Conservation (phyloP, 2,888 invertebrate genomes). For the Pandemis cinnamomeana region DNA sequence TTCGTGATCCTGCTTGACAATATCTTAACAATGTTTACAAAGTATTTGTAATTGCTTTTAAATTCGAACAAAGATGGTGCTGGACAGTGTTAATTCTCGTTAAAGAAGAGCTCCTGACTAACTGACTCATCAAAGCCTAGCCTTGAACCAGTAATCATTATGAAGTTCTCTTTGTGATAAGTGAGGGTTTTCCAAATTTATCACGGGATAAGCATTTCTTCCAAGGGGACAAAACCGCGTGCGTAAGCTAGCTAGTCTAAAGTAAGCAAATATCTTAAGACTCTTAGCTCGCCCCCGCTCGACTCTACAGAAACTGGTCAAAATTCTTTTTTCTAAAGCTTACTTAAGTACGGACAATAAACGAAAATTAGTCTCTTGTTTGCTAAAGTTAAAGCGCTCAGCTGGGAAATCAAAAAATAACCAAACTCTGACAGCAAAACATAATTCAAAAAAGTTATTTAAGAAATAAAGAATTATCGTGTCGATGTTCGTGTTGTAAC, state of each 20-base stretch:
- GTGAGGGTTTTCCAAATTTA: too few species aligned
- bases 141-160: too few species aligned
- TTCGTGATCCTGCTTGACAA: conserved; percentile 1
- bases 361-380: conserved; percentile 35
- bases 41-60: neutral
- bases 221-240: too few species aligned
- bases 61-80: neutral
- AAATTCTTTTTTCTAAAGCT: neutral
- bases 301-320: neutral
- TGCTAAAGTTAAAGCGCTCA: conserved; percentile 29
- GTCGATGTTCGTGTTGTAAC: neutral
- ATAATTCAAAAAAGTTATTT: conserved; percentile 10
- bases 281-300: neutral
- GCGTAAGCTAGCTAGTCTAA: neutral
- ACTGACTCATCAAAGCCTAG: neutral
- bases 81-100: neutral
- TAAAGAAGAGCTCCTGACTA: too few species aligned
- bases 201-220: too few species aligned
- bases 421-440: conserved; percentile 10
- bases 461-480: neutral
- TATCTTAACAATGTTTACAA: conserved; percentile 1
- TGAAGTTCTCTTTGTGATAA: too few species aligned
- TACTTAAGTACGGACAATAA: conserved; percentile 18
- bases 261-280: neutral
- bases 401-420: conserved; percentile 37